Conservation (phyloP, 2,888 invertebrate species). For the Sphaerophoria taeniata region DNA sequence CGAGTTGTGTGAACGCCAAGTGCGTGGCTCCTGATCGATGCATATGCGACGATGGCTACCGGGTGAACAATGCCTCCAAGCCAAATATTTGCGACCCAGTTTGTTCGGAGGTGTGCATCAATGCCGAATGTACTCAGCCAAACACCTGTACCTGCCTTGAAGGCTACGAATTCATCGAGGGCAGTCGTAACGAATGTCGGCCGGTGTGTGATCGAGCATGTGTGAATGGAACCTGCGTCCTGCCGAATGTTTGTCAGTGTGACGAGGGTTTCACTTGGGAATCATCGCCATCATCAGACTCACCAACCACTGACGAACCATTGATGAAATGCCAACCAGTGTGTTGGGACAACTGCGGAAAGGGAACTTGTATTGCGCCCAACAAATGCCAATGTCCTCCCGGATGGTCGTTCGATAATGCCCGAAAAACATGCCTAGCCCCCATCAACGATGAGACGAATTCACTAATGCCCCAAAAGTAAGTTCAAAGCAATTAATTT, state of each 20-base stretch:
- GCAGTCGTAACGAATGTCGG: slow-evolving; percentile 79
- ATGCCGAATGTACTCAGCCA: slow-evolving; percentile 84
- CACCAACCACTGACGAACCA: slow-evolving; percentile 37
- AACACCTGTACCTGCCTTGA: slow-evolving; percentile 84
- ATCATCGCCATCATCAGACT: slow-evolving; percentile 58
- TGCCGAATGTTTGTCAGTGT: slow-evolving; percentile 84
- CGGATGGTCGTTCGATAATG: slow-evolving; percentile 72
- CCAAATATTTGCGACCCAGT: slow-evolving; percentile 78
- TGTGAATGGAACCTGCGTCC: slow-evolving; percentile 78
- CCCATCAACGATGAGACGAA: slow-evolving; percentile 20
- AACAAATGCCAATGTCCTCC: slow-evolving; percentile 75
- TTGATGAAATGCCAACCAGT: slow-evolving; percentile 75
- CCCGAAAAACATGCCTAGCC: slow-evolving; percentile 73
- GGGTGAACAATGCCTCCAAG: slow-evolving; percentile 76
- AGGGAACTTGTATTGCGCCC: slow-evolving; percentile 74
- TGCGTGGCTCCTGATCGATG: slow-evolving; percentile 83
- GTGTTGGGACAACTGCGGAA: slow-evolving; percentile 76
- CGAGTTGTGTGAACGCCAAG: slow-evolving; percentile 81
- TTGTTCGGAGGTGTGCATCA: slow-evolving; percentile 79
- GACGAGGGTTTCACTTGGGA: slow-evolving; percentile 80
- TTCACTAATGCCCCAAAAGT: slow-evolving; percentile 70
- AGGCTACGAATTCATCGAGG: slow-evolving; percentile 79
- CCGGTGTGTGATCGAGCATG: slow-evolving; percentile 79
- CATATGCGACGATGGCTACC: slow-evolving; percentile 82
- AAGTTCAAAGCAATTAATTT: slow-evolving; percentile 42